A percentile compares a stretch with the other conserved stretches of the same genome.
Evolutionary conservation across 2,888 invertebrate genomes (phyloP).

Genomic region (Drosophila nigricruria): DNA sequence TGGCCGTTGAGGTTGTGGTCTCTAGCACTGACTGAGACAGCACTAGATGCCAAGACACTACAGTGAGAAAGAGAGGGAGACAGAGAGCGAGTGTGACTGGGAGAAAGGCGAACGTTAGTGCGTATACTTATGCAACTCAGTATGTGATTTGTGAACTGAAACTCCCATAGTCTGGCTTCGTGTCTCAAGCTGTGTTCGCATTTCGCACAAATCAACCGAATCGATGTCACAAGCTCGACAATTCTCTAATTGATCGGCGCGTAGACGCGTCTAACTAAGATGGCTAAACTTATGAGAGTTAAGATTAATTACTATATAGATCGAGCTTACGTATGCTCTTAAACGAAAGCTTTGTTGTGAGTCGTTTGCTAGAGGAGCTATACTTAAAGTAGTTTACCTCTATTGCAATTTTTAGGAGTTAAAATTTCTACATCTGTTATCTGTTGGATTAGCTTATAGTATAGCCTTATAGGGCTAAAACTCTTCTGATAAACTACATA

Average conservation of each 20-base stretch:
- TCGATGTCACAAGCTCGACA: conserved; percentile 44
- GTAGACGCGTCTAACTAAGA: background rate
- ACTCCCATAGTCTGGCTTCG: conserved; percentile 4
- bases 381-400: too few relatives aligned
- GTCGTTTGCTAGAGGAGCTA: background rate
- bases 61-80: background rate
- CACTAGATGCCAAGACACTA: conserved; percentile 4
- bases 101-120: conserved; percentile 68
- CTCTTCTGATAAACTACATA: too few relatives aligned
- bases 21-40: conserved; percentile 10
- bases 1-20: conserved; percentile 56
- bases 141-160: conserved; percentile 15
- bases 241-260: conserved; percentile 9
- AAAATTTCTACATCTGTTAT: too few relatives aligned
- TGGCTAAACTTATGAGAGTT: background rate
- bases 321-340: background rate
- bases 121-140: conserved; percentile 45
- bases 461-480: too few relatives aligned
- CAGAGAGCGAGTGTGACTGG: conserved; percentile 20
- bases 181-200: conserved; percentile 55
- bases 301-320: background rate
- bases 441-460: too few relatives aligned
- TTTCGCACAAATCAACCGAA: conserved; percentile 46
- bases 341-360: background rate
- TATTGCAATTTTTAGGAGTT: too few relatives aligned